phyloP scores from a whole-genome alignment of 2,888 invertebrate species.

The Macaria liturata region DNA sequence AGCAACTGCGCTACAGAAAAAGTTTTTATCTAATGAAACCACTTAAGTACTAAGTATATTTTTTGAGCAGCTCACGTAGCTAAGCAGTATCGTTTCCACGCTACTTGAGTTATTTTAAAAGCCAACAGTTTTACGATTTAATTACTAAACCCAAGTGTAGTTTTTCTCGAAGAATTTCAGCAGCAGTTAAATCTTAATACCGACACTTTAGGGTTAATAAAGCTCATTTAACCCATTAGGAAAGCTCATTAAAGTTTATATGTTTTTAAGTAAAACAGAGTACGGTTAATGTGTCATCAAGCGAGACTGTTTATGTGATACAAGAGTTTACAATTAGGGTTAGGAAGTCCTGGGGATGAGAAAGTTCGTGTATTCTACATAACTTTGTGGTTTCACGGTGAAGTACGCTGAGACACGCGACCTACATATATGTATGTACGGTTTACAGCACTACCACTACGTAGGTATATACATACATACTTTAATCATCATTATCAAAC shows the following conservation, averaged over 20 bases:
- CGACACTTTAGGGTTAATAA: constrained; percentile 34
- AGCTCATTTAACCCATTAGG: constrained; percentile 42
- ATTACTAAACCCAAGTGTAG: constrained; percentile 14
- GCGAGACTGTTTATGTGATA: constrained; percentile 54
- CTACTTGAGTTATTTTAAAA: constrained; percentile 5
- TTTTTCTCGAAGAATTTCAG: constrained; percentile 15
- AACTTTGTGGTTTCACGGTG: constrained; percentile 7
- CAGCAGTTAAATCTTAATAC: constrained; percentile 23
- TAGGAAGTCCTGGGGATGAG: constrained; percentile 40
- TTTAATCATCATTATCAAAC: too few species aligned
- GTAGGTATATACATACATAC: too few species aligned
- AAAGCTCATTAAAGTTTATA: constrained; percentile 46
- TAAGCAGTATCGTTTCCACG: neutral
- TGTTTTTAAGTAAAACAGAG: constrained; percentile 56
- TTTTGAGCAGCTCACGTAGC: too few species aligned
- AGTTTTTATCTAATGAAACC: too few species aligned
- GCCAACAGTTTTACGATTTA: constrained; percentile 8
- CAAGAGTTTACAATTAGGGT: constrained; percentile 57
- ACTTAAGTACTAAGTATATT: too few species aligned
- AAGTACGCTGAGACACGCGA: too few species aligned
- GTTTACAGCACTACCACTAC: too few species aligned
- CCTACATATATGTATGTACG: too few species aligned
- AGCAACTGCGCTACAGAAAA: too few species aligned
- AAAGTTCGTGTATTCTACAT: constrained; percentile 13
- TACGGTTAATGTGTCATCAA: constrained; percentile 56